Evolutionary conservation across 2,113 vertebrate genomes (phyloP), one percentile per base, ranked within the genome.

Genomic region (Hemibagrus wyckioides): DNA sequence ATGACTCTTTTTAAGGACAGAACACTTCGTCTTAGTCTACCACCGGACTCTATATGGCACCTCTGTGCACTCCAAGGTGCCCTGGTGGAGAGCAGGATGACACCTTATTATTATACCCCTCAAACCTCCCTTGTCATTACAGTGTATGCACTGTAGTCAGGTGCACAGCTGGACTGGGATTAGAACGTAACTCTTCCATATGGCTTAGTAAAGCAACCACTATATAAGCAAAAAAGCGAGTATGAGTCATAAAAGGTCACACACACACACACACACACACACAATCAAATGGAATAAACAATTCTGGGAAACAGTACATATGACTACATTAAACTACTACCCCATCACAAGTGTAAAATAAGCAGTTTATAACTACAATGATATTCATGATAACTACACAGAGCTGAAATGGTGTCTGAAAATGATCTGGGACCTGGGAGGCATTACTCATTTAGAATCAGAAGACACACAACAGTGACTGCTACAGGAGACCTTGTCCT

Each of bases 41-140:
- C 52, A 30, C 30, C 21, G n/a, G 73, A 84, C 54, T 67, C 39
- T 52, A 25, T 61, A 71, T 9, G 6, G 59, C 21, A 39, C 85
- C 61, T 67, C 41, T 67, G 39, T 84, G 50, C 33, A 73, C 83
- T 82, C n/a, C 73, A 88, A 84, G 73, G 87, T 88, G 82, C 36
- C 82, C 82, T 52, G 77, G 80, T 73, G 30, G 28, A 86, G 33
- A 71, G 48, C 28, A 59, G 65, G 28, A 86, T 57, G 75, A 80
- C 75, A 67, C 41, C 84, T 85, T 81, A 81, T 65, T 82, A 86
- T 81, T 82, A 82, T 57, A 86, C 33, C 69, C 19, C 79, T 86
- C 36, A 63, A 81, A 30, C 9, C 44, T 86, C 25, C 28, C 19
- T 73, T 57, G 79, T 82, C 36, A 44, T 76, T 71, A 56, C 33